A percentile compares a stretch with the other conserved stretches of the same genome.
Evolutionary conservation across 1,140 invertebrate species (phyloP).

Genomic region (Colletes latitarsis): DNA sequence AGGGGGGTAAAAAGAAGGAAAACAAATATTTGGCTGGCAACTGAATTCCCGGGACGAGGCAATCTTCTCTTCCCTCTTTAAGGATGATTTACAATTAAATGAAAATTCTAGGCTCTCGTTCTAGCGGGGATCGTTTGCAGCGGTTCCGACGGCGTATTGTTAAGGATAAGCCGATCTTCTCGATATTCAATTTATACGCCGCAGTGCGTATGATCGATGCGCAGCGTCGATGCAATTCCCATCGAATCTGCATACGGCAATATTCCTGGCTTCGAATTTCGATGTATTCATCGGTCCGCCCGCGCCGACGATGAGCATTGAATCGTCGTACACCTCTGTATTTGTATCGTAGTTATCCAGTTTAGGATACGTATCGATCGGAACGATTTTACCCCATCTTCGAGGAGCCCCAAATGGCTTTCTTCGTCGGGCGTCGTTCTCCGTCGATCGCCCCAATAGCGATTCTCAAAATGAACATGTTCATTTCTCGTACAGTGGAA

Average conservation of each 20-base stretch:
- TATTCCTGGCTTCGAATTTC: conserved; percentile 62
- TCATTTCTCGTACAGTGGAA: no score
- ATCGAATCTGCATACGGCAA: conserved; percentile 67
- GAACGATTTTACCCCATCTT: background rate
- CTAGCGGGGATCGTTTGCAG: conserved; percentile 37
- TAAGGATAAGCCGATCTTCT: conserved; percentile 69
- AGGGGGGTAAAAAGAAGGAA: no score
- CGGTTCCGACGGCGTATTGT: conserved; percentile 53
- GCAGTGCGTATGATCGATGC: conserved; percentile 66
- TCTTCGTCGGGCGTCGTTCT: background rate
- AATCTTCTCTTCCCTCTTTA: background rate
- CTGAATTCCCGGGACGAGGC: background rate
- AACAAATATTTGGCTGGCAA: background rate
- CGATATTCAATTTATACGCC: conserved; percentile 69
- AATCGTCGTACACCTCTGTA: conserved; percentile 43
- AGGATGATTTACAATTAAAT: conserved; percentile 62
- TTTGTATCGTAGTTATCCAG: conserved; percentile 44
- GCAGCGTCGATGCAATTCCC: conserved; percentile 64
- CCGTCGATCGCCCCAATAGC: no score
- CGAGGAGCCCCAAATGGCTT: background rate
- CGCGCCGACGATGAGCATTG: conserved; percentile 34
- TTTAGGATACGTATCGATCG: background rate
- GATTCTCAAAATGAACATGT: no score
- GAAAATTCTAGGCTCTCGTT: conserved; percentile 47
- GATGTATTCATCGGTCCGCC: conserved; percentile 50